phyloP scores from a whole-genome alignment of 2,113 vertebrate species.

The Lucifuga dentata region DNA sequence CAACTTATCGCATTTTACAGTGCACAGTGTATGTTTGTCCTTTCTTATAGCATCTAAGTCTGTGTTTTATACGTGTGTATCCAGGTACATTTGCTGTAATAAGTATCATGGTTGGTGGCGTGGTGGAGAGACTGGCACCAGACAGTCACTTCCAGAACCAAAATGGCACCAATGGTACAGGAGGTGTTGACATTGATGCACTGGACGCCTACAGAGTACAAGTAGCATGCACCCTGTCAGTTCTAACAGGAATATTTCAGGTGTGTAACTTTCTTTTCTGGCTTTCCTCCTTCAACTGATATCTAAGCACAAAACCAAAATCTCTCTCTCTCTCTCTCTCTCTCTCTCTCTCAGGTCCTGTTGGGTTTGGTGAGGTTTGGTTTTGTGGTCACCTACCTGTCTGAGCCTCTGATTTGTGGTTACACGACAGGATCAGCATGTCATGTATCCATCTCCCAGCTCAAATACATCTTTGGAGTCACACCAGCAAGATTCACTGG shows the following conservation, averaged over 20 bases:
- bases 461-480: constrained; percentile 92
- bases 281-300: too few species aligned
- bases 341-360: constrained; percentile 81
- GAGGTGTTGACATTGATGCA: constrained; percentile 34
- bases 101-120: constrained; percentile 93
- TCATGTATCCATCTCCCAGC: constrained; percentile 91
- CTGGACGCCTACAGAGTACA: constrained; percentile 80
- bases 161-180: constrained; percentile 79
- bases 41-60: too few species aligned
- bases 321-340: background rate
- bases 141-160: constrained; percentile 65
- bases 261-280: constrained; percentile 65
- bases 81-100: constrained; percentile 93
- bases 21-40: too few species aligned
- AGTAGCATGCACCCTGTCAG: constrained; percentile 85
- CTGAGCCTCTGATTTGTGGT: constrained; percentile 91
- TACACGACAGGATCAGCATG: constrained; percentile 91
- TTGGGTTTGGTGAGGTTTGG: constrained; percentile 92
- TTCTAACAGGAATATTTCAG: constrained; percentile 90
- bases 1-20: too few species aligned
- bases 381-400: constrained; percentile 95
- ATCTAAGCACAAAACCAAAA: too few species aligned
- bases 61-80: constrained; percentile 6
- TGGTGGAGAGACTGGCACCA: constrained; percentile 86
- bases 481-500: constrained; percentile 77